Evolutionary conservation across 2,888 invertebrate species (phyloP), one percentile per base, ranked within the genome.

Genomic region (Rhingia rostrata): DNA sequence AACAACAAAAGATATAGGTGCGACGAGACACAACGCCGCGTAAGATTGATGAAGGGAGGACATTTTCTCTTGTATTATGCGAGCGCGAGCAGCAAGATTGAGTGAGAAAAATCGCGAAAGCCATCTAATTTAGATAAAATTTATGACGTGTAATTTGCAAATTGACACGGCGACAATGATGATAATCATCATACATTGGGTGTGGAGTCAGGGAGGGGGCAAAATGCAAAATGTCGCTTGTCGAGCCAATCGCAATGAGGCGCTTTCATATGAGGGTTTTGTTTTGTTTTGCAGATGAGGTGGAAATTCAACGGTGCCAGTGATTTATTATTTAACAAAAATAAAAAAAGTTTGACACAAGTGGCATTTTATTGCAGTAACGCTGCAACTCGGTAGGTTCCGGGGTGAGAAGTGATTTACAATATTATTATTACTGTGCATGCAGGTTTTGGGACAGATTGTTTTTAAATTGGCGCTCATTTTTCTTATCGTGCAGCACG

Each of bases 121-220:
- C 58, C 69, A 79, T 69, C 74, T 79, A 84, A 79, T 79, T 84
- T 70, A 69, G 79, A 84, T 84, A 84, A 79, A 79, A 84, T 84
- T 79, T 84, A 84, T 70, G 58, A 43, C 22, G 43, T 53, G 70
- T 79, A 84, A 79, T 84, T 84, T 79, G 69, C 73, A 79, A 79
- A 81, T 64, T 60, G 70, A 45, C 9, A 30, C 60, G 45, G 64
- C 35, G 39, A 58, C 74, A 33, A 43, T 32, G 10, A 45, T 12
- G 49, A 35, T 33, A 35, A 41, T 67, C 58, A 54, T 64, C 60
- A 58, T 43, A 45, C 63, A n/a, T 12, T 49, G 30, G 64, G 32
- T 49, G 49, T 70, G 54, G 45, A 41, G 33, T 12, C 9, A 30
- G 10, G 45, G 35, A 6, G 53, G 33, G 22, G 22, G 6, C 4